Percentiles rank a stretch among this genome's conserved stretches.
Conservation (phyloP, 2,888 invertebrate genomes). For the Luperina testacea region DNA sequence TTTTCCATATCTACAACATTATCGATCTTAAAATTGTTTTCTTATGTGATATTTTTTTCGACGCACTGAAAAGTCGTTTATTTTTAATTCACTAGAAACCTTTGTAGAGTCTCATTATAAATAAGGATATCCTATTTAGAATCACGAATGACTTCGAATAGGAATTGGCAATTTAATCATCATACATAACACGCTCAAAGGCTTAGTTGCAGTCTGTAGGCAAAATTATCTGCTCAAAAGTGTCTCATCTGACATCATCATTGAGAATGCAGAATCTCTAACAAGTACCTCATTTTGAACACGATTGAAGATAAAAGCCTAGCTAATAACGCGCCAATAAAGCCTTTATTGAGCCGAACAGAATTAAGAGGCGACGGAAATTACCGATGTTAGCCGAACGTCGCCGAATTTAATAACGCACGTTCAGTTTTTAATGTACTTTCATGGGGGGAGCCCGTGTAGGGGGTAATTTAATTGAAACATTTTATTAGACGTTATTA, state of each 20-base stretch:
- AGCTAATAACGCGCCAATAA: constrained; percentile 78
- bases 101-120: not conserved
- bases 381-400: constrained; percentile 70
- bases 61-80: not conserved
- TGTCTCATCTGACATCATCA: constrained; percentile 44
- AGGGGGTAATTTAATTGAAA: constrained; percentile 72
- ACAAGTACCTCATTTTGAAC: constrained; percentile 75
- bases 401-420: constrained; percentile 71
- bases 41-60: not conserved
- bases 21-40: constrained; percentile 9
- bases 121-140: not conserved
- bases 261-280: constrained; percentile 64
- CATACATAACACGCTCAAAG: too few species aligned
- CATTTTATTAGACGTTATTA: constrained; percentile 66
- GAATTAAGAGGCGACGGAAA: constrained; percentile 75
- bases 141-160: not conserved
- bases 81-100: too few species aligned
- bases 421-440: constrained; percentile 72
- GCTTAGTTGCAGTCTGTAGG: not conserved
- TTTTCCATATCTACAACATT: not conserved
- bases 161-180: not conserved
- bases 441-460: constrained; percentile 61
- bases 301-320: constrained; percentile 76
- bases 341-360: constrained; percentile 78
- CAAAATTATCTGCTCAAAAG: not conserved